Conservation (phyloP, 2,113 vertebrate species). For the Candoia aspera region DNA sequence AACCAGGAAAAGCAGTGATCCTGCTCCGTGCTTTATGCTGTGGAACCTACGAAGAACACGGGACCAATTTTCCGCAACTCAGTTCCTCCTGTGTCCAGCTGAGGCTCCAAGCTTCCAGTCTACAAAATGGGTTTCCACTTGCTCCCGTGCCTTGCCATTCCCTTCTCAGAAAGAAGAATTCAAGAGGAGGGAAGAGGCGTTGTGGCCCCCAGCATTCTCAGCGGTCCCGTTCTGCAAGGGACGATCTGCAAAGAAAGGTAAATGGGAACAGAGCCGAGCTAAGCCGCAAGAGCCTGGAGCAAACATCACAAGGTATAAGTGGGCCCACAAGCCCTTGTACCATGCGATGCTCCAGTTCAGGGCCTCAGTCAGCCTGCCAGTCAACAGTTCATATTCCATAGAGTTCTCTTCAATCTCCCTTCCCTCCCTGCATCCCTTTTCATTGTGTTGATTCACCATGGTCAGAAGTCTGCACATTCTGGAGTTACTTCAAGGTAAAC, state of each 20-base stretch:
- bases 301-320: not conserved
- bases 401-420: not conserved
- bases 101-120: not conserved
- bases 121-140: not conserved
- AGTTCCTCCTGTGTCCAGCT: not conserved
- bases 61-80: not conserved
- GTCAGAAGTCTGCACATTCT: not conserved
- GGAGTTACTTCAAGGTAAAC: not conserved
- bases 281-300: not conserved
- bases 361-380: not conserved
- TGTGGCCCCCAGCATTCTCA: not conserved
- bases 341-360: not conserved
- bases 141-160: not conserved
- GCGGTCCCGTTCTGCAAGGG: not conserved
- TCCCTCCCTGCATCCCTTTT: not conserved
- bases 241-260: not conserved
- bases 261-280: not conserved
- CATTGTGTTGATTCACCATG: not conserved
- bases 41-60: not conserved
- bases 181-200: not conserved
- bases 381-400: not conserved
- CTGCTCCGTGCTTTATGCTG: not conserved
- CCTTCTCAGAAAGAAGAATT: not conserved
- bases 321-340: not conserved
- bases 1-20: not conserved